Evolutionary conservation across 2,797 vertebrate genomes (phyloP).

Genomic region (Linurgus olivaceus): DNA sequence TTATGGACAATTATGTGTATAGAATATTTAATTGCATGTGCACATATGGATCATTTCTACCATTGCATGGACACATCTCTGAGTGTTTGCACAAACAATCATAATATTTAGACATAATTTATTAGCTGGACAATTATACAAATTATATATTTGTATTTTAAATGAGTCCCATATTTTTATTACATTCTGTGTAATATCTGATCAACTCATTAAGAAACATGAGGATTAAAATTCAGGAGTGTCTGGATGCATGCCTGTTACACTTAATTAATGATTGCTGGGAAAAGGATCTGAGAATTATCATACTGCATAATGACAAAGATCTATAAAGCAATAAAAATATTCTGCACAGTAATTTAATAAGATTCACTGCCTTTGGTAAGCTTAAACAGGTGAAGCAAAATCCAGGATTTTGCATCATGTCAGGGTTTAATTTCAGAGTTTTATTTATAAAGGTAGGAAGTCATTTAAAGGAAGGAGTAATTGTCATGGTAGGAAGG

Average conservation of each 20-base stretch:
- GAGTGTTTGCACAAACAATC: not conserved
- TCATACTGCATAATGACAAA: not conserved
- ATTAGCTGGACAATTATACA: slow-evolving; percentile 28
- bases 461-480: not conserved
- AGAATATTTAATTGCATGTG: not conserved
- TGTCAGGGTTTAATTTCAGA: not conserved
- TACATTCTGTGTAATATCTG: slow-evolving; percentile 4
- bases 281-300: not conserved
- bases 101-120: slow-evolving; percentile 30
- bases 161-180: not conserved
- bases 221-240: slow-evolving; percentile 47
- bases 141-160: slow-evolving; percentile 17
- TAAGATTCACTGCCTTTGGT: not conserved
- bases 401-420: not conserved
- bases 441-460: not conserved
- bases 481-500: not conserved
- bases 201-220: slow-evolving; percentile 44
- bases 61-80: not conserved
- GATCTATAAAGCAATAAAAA: not conserved
- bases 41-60: not conserved
- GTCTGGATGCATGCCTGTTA: slow-evolving; percentile 20
- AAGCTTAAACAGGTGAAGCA: not conserved
- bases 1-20: not conserved
- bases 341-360: not conserved
- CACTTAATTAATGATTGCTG: slow-evolving; percentile 18